Base-by-base conservation (phyloP, 2,888 invertebrate genomes). In the Balanococcus diminutus region DNA sequence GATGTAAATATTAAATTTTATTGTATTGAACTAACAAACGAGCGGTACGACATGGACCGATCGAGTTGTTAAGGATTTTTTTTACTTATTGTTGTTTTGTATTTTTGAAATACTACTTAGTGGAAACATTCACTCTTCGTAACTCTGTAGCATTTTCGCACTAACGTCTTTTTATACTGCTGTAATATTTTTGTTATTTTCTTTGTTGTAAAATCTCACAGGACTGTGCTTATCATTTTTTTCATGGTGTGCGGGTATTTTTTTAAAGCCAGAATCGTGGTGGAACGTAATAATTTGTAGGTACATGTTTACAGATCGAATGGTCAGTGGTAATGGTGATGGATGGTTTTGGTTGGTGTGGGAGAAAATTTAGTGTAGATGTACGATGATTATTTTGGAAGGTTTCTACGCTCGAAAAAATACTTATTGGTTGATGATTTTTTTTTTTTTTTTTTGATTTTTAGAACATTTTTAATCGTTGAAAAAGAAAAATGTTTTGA, bases 61-160 rank as follows among this genome's bases (percentile, higher is more conserved):
- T 36, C 75, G 75, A 19, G 11, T 79, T 79, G 75, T 79, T 79
- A 79, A 19, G 75, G 11, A 79, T 0, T 36, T 79, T 67, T 67
- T 6, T 67, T 67, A n/a, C 9, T n/a, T 3, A 67, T 67, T 67
- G 67, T 67, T 72, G 3, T 72, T 79, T 79, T 36, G 75, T 79
- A 79, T 36, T 11, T 79, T 79, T 79, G 32, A 79, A 79, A 56
- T 72, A 31, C 28, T 28, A 14, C 22, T 67, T 51, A 51, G 22
- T 67, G 19, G 19, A 14, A 36, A 67, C 19, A 36, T 79, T 79
- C 75, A 79, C 75, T 79, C 75, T 79, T 79, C 75, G 75, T 79
- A 79, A 79, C 36, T 79, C 75, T 79, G 75, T 79, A 79, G 75
- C 36, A 79, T 79, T 79, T 61, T 79, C 56, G 75, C 75, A 79